These are phyloP conservation scores for Empis stercorea DNA, from an alignment of 2,888 invertebrate species.

Conservation along the genomic window DNA sequence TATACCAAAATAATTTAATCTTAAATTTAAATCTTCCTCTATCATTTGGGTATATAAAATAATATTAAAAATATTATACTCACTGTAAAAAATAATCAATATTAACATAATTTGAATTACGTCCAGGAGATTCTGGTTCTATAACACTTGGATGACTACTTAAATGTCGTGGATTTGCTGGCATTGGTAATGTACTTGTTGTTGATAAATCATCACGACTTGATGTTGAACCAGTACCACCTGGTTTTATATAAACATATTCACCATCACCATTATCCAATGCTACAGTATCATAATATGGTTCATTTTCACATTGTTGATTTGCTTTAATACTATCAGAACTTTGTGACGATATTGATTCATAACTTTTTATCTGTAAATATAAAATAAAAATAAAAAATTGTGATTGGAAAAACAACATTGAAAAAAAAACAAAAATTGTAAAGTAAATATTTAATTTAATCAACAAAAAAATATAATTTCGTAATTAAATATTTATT, in stretches of 20 bases:
- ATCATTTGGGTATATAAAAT: too few relatives aligned
- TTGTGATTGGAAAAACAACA: too few relatives aligned
- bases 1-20: too few relatives aligned
- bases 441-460: background rate
- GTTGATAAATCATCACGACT: conserved; percentile 53
- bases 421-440: too few relatives aligned
- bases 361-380: conserved; percentile 48
- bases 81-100: conserved; percentile 84
- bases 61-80: conserved; percentile 27
- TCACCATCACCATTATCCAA: conserved; percentile 54
- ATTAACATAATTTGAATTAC: conserved; percentile 79
- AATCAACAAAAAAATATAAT: conserved; percentile 1
- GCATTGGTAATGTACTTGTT: conserved; percentile 44
- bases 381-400: background rate
- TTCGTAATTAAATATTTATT: background rate
- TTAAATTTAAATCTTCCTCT: too few relatives aligned
- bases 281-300: conserved; percentile 60
- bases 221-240: conserved; percentile 47
- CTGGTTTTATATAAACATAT: conserved; percentile 62
- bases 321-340: conserved; percentile 44
- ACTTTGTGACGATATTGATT: conserved; percentile 50
- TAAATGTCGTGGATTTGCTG: conserved; percentile 19
- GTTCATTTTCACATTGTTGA: conserved; percentile 47
- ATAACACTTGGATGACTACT: conserved; percentile 31
- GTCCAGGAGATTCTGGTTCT: conserved; percentile 65